A percentile compares a stretch with the other conserved stretches of the same genome.
Evolutionary conservation across 2,113 vertebrate genomes (phyloP).

Genomic region (Mustelus asterias): DNA sequence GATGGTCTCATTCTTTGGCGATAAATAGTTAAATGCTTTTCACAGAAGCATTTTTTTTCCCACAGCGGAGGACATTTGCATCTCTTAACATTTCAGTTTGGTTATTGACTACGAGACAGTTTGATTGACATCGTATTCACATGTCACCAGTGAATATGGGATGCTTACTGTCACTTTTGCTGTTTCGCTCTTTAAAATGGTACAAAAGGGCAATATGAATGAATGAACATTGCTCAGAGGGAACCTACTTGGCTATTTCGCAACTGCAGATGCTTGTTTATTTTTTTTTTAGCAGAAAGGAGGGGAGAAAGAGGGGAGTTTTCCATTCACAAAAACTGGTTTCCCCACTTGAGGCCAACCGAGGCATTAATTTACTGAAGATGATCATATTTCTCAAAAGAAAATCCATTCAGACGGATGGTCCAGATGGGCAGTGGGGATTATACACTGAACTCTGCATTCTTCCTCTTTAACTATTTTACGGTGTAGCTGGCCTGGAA

Average conservation of each 20-base stretch:
- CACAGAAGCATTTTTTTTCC: slow-evolving; percentile 11
- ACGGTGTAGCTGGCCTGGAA: background rate
- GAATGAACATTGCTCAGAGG: background rate
- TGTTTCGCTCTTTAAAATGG: background rate
- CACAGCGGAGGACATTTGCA: slow-evolving; percentile 19
- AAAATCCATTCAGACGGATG: background rate
- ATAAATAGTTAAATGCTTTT: slow-evolving; percentile 29
- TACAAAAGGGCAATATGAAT: background rate
- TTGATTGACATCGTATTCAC: slow-evolving; percentile 21
- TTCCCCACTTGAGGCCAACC: background rate
- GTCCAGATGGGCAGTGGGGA: background rate
- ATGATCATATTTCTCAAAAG: background rate
- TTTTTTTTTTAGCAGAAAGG: background rate
- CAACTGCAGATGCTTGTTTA: background rate
- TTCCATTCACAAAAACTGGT: background rate
- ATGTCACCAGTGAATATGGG: background rate
- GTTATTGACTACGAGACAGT: slow-evolving; percentile 2
- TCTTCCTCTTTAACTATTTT: background rate
- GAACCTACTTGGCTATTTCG: background rate
- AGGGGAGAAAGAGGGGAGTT: no score
- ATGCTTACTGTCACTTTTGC: background rate
- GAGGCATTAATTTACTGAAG: background rate
- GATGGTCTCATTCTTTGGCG: background rate
- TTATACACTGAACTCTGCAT: no score
- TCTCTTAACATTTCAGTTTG: slow-evolving; percentile 24